Evolutionary conservation across 1,140 invertebrate genomes (phyloP).

Genomic region (Lasioglossum baleicum): DNA sequence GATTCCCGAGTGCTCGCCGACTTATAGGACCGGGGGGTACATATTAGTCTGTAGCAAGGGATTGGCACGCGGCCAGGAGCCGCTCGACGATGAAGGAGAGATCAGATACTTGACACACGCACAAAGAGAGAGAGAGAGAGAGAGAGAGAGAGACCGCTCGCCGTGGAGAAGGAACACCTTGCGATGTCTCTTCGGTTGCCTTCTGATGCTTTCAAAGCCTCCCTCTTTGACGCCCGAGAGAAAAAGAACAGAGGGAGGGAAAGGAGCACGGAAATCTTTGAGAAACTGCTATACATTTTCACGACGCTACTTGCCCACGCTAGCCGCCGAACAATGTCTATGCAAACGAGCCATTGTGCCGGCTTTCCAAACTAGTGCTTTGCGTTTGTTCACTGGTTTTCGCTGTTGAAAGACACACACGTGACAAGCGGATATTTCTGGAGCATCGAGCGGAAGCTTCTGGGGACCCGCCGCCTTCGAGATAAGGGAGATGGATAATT

Average conservation of each 20-base stretch:
- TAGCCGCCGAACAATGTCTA: background rate
- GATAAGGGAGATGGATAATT: too few species aligned
- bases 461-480: too few species aligned
- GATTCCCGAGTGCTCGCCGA: background rate
- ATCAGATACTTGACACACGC: constrained; percentile 16
- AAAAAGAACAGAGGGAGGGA: too few species aligned
- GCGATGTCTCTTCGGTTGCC: background rate
- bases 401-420: background rate
- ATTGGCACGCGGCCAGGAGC: constrained; percentile 15
- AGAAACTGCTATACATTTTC: background rate
- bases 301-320: background rate
- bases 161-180: constrained; percentile 12
- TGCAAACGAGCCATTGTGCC: constrained; percentile 1
- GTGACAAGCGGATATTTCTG: background rate
- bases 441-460: too few species aligned
- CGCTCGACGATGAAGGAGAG: constrained; percentile 17
- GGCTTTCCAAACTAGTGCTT: background rate
- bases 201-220: background rate
- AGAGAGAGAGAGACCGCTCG: background rate
- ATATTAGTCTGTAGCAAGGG: constrained; percentile 16
- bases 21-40: background rate
- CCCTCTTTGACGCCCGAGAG: background rate
- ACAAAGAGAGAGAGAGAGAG: too few species aligned
- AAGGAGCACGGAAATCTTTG: background rate
- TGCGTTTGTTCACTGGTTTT: background rate